Conservation (phyloP, 2,888 invertebrate genomes). For the Drosophila histrio region DNA sequence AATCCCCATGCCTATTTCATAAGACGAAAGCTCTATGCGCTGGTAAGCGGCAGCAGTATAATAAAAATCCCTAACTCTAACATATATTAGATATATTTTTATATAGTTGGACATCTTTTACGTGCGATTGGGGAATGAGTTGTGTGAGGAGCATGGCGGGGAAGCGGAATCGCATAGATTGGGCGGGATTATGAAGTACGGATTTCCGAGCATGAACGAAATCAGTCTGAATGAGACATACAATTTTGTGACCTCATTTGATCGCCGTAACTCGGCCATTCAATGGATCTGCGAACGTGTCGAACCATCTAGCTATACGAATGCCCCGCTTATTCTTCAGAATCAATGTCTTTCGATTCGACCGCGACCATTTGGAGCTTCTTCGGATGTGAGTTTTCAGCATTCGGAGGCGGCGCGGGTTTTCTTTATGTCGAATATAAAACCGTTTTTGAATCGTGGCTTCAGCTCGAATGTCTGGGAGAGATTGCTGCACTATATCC, state of each 20-base stretch:
- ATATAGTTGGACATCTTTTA: constrained; percentile 53
- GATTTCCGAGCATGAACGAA: constrained; percentile 73
- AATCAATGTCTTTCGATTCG: constrained; percentile 6
- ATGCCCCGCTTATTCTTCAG: not conserved
- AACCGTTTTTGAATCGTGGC: constrained; percentile 58
- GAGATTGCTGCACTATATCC: constrained; percentile 47
- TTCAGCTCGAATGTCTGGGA: constrained; percentile 61
- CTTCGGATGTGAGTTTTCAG: constrained; percentile 4
- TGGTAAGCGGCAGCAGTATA: constrained; percentile 34
- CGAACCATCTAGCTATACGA: constrained; percentile 13
- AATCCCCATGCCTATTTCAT: constrained; percentile 72
- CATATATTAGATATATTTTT: not conserved
- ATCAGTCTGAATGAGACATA: constrained; percentile 58
- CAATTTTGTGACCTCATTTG: constrained; percentile 68
- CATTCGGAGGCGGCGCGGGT: constrained; percentile 68
- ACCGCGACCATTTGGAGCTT: not conserved
- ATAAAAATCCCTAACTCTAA: not conserved
- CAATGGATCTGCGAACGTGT: constrained; percentile 69
- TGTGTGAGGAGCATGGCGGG: not conserved
- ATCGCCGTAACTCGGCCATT: constrained; percentile 66
- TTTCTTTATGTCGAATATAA: constrained; percentile 69
- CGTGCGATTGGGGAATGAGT: not conserved
- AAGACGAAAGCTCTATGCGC: constrained; percentile 58
- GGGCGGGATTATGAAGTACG: constrained; percentile 66
- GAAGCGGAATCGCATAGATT: constrained; percentile 43